Percentiles rank a stretch among this genome's conserved stretches.
Conservation (phyloP, 2,797 vertebrate genomes). For the Peromyscus nudipes region DNA sequence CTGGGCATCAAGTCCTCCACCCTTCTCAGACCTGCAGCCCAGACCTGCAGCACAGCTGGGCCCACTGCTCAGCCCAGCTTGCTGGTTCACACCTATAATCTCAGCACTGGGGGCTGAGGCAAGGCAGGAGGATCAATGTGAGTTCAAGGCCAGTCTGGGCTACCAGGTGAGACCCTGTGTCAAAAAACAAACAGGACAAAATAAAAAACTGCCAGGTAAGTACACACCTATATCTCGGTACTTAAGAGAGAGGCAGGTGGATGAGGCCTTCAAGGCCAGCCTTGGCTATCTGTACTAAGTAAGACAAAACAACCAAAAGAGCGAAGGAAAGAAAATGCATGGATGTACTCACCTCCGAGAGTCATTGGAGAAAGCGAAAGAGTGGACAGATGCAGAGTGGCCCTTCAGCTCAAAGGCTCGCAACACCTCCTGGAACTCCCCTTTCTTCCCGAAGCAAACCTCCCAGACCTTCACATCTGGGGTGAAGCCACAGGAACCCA, state of each 20-base stretch:
- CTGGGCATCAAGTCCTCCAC: background rate
- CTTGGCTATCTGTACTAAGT: background rate
- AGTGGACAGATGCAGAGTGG: slow-evolving; percentile 93
- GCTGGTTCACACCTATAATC: background rate
- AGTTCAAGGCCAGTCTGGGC: background rate
- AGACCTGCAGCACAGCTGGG: background rate
- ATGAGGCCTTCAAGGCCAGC: background rate
- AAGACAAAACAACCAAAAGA: background rate
- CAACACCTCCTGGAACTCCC: slow-evolving; percentile 94
- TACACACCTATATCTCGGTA: background rate
- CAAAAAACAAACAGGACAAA: background rate
- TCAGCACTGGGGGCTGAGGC: background rate
- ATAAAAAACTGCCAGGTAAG: background rate
- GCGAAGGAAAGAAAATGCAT: background rate
- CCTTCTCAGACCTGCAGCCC: background rate
- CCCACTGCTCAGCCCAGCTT: background rate
- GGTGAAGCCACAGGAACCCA: slow-evolving; percentile 97
- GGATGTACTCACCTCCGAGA: slow-evolving; percentile 91
- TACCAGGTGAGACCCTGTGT: background rate
- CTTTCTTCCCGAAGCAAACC: slow-evolving; percentile 94
- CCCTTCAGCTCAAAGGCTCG: slow-evolving; percentile 98
- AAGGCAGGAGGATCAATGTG: background rate
- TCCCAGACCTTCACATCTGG: slow-evolving; percentile 99
- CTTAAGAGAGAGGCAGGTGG: background rate
- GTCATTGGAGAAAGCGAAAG: slow-evolving; percentile 96